Evolutionary conservation across 2,113 vertebrate species (phyloP), one percentile per base, ranked within the genome.

Genomic region (Panthera uncia): DNA sequence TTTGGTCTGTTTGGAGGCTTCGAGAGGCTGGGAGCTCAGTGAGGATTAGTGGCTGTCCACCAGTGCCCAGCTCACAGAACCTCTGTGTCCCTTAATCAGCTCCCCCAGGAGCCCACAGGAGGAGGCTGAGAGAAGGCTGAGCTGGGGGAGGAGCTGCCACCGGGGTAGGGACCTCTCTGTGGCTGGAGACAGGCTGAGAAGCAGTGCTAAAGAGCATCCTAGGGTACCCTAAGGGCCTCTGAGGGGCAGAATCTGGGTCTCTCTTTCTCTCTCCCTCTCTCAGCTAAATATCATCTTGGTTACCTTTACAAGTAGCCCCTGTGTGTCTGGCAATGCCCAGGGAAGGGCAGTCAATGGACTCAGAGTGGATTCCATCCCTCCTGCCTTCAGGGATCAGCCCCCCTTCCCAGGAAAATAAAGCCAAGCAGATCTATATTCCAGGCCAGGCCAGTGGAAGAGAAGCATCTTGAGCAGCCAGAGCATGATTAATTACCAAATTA

Each of bases 401-500:
- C 68, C 5, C 48, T 65, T 33, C 15, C 63, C 63, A 33, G 87
- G 86, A 63, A 73, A 79, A 9, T 3, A 57, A 69, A 91, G 74
- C 48, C 2, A 2, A 79, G 31, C 12, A 76, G 92, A 92, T 97
- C 96, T 96, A 52, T 84, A 87, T 95, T 96, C 94, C 50, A 89
- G 94, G 63, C 83, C 91, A 95, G 94, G 65, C 79, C 45, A 16
- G 87, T 1, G 4, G 79, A 55, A 92, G 55, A 89, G 31, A 63
- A 90, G 52, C 4, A 4, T 79, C 79, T n/a, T 57, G 81, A 95
- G 93, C 80, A 92, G 83, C 76, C 4, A 0, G 76, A 95, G 29
- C 55, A 76, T 94, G 96, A 97, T 96, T 94, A 91, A 96, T 97
- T 57, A 88, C 88, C 78, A 96, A 92, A 90, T 94, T 97, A 97